Base-by-base conservation (phyloP, 2,888 invertebrate genomes). In the Bursaphelenchus okinawaensis region DNA sequence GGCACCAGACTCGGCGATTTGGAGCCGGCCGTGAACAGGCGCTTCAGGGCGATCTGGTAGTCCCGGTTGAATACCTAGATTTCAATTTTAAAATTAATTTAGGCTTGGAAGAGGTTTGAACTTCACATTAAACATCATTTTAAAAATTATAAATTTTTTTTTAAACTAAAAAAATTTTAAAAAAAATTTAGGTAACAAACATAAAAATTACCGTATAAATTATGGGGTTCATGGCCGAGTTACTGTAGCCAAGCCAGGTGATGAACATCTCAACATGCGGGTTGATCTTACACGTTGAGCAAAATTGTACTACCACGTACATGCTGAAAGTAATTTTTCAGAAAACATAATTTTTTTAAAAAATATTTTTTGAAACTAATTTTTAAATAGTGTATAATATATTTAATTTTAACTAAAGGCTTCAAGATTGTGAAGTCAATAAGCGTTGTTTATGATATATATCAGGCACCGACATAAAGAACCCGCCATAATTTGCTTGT, bases 211-310 rank as follows among this genome's bases (percentile, higher is more conserved):
- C 81, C 67, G 81, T 82, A 66, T 82, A 82, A 63, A 82, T 82
- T 50, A 81, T 82, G 4, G 82, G 82, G 63, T 82, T 82, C 80
- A 82, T 82, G 20, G 81, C 81, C 7, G 79, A 79, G 62, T 82
- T 73, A 16, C 62, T 64, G 69, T 80, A 79, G 16, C 78, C 77
- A 28, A 80, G 59, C 79, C 79, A 79, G 6, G 77, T 82, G 57
- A 82, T 82, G 69, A 82, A 82, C 80, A 80, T 79, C 65, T 82
- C 82, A 52, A 82, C 76, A 66, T 82, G 82, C 7, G 76, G 74
- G 55, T 81, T 82, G 6, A 77, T 62, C 31, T 55, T 68, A 68
- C 76, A 78, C 7, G 69, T 67, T 27, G 72, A 69, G 67, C 82
- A 82, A 63, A 82, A 82, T 58, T 81, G 79, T 0, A 77, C 76